phyloP scores from a whole-genome alignment of 2,888 invertebrate genomes.

The Cheilosia scutellata region DNA sequence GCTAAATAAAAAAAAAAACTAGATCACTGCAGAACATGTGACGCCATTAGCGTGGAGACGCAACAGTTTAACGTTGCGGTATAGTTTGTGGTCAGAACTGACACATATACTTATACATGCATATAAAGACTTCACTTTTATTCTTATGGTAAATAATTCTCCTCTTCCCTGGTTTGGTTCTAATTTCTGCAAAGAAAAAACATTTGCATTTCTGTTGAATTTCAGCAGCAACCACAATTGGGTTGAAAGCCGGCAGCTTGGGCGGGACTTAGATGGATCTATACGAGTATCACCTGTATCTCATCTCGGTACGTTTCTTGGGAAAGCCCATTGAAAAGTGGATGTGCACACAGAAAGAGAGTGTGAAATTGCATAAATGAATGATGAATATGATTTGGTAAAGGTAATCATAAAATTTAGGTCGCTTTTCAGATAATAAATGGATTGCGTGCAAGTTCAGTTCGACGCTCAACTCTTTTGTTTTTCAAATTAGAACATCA shows the following conservation, averaged over 20 bases:
- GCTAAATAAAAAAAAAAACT: slow-evolving; percentile 45
- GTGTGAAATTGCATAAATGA: slow-evolving; percentile 21
- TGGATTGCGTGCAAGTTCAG: slow-evolving; percentile 44
- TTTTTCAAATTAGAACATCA: slow-evolving; percentile 24
- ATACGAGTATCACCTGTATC: not conserved
- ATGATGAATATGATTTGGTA: slow-evolving; percentile 7
- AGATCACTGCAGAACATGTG: slow-evolving; percentile 51
- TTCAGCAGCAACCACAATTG: slow-evolving; percentile 24
- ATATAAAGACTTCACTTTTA: slow-evolving; percentile 64
- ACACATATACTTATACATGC: slow-evolving; percentile 2
- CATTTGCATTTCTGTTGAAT: slow-evolving; percentile 40
- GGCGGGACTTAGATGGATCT: slow-evolving; percentile 4
- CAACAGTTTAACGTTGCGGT: slow-evolving; percentile 5
- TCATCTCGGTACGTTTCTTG: too few relatives aligned
- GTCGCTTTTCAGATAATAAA: slow-evolving; percentile 40
- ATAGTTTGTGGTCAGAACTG: slow-evolving; percentile 59
- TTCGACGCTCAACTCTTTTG: slow-evolving; percentile 62
- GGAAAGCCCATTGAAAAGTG: not conserved
- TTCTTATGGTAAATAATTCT: slow-evolving; percentile 18
- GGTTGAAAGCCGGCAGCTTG: slow-evolving; percentile 42
- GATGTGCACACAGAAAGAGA: slow-evolving; percentile 11
- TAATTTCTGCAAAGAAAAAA: slow-evolving; percentile 37
- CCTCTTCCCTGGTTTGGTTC: slow-evolving; percentile 22
- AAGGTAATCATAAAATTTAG: slow-evolving; percentile 47
- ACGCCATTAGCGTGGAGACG: slow-evolving; percentile 51